phyloP scores from a whole-genome alignment of 2,888 invertebrate genomes.

The Epistrophe eligans region DNA sequence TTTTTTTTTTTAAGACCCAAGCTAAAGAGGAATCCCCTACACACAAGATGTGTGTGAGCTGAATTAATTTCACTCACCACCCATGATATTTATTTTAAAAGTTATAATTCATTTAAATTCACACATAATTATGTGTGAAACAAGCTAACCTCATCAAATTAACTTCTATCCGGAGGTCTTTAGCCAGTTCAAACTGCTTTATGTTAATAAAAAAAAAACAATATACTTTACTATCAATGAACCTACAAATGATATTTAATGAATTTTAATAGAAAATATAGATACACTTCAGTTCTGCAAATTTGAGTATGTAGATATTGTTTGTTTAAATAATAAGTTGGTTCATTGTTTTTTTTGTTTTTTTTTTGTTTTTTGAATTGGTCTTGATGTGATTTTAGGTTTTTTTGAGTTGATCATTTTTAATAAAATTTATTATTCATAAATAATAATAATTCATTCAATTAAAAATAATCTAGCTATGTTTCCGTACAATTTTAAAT shows the following conservation, averaged over 20 bases:
- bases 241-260: neutral
- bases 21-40: neutral
- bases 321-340: no score
- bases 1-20: neutral
- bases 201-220: constrained; percentile 17
- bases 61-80: neutral
- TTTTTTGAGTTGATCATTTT: no score
- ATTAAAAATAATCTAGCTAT: no score
- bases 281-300: neutral
- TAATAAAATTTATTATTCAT: no score
- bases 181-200: constrained; percentile 31
- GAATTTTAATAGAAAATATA: neutral
- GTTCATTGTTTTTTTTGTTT: no score
- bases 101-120: constrained; percentile 5
- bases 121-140: constrained; percentile 12
- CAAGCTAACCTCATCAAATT: constrained; percentile 12
- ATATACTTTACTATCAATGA: constrained; percentile 28
- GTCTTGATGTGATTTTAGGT: neutral
- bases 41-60: neutral
- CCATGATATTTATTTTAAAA: neutral
- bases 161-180: neutral
- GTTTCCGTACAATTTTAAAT: no score
- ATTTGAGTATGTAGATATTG: neutral
- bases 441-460: no score
- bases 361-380: neutral